These are phyloP conservation scores for Macaria notata DNA, from an alignment of 2,888 invertebrate genomes.

Conservation along the genomic window DNA sequence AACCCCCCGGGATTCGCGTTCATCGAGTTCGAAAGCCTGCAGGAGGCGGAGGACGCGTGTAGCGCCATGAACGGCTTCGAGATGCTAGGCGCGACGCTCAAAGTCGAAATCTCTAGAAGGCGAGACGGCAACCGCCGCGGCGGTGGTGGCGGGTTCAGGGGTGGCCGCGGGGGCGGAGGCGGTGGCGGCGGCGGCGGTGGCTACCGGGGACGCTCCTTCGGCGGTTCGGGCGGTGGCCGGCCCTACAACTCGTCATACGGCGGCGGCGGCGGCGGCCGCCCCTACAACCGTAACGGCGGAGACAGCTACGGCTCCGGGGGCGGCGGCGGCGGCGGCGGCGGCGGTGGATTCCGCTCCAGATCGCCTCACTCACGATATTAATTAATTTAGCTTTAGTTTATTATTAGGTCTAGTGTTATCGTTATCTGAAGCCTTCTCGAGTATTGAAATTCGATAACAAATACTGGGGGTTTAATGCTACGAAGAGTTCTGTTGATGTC, in stretches of 20 bases:
- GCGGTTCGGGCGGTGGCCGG: conserved; percentile 78
- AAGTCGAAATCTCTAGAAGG: conserved; percentile 94
- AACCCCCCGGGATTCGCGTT: conserved; percentile 97
- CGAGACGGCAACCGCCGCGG: conserved; percentile 87
- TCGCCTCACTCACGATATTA: conserved; percentile 76
- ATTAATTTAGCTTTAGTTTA: conserved; percentile 67
- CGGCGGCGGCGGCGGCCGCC: conserved; percentile 64
- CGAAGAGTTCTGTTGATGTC: conserved; percentile 68
- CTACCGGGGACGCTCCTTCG: conserved; percentile 54
- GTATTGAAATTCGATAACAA: conserved; percentile 77
- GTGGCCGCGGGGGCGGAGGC: conserved; percentile 73
- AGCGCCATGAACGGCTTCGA: conserved; percentile 94
- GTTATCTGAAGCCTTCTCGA: conserved; percentile 81
- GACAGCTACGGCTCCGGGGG: conserved; percentile 72
- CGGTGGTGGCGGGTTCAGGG: conserved; percentile 74
- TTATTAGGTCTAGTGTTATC: conserved; percentile 79
- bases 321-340: conserved; percentile 68
- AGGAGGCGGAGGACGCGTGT: conserved; percentile 95
- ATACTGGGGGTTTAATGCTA: conserved; percentile 77
- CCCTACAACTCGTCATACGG: conserved; percentile 83
- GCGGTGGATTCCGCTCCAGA: conserved; percentile 77
- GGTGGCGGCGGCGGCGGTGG: conserved; percentile 76
- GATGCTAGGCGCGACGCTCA: conserved; percentile 92
- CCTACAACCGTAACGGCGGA: conserved; percentile 66
- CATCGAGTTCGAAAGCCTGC: conserved; percentile 94